Base-by-base conservation (phyloP, 2,797 vertebrate species). In the Sebastes elongatus region DNA sequence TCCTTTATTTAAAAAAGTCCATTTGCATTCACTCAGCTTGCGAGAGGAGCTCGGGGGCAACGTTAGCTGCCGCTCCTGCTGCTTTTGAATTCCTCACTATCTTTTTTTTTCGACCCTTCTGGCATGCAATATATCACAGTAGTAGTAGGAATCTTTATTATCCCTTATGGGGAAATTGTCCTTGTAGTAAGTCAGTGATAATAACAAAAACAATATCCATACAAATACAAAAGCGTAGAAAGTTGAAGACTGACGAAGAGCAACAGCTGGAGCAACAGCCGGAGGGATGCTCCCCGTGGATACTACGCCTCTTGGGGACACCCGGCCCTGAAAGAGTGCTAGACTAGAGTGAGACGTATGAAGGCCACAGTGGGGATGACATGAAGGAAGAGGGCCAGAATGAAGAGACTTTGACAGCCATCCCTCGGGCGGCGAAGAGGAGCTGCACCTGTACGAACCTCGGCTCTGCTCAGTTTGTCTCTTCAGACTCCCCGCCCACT, bases 361-460 rank as follows among this genome's bases (percentile, higher is more conserved):
- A 79, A 84, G 71, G 71, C 80, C 81, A 68, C 81, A 80, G 65
- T 73, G 64, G 76, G 84, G 79, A 72, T 77, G 84, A 69, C 78
- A 81, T 64, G 33, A 30, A 78, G 69, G 69, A 82, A 71, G 67
- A 74, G 38, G 70, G 46, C 71, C 71, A 49, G 68, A 74, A 78
- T 63, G 61, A 85, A 88, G 75, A 85, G 86, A 83, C 33, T 85
- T 71, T 91, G 91, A 93, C 90, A 93, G 83, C 57, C 35, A 69
- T 86, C 85, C 91, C 87, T 87, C 64, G 20, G 86, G 85, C 90
- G 30, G 75, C 55, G 42, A 49, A 78, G 86, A 81, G 73, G 83
- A 92, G 85, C 83, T 89, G 88, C 92, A 93, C 92, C 90, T 92
- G 90, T 71, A 81, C 79, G 82, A 87, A 84, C 83, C 86, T 76